These are phyloP conservation scores for Dioctria rufipes DNA, from an alignment of 2,888 invertebrate genomes.

Conservation along the genomic window DNA sequence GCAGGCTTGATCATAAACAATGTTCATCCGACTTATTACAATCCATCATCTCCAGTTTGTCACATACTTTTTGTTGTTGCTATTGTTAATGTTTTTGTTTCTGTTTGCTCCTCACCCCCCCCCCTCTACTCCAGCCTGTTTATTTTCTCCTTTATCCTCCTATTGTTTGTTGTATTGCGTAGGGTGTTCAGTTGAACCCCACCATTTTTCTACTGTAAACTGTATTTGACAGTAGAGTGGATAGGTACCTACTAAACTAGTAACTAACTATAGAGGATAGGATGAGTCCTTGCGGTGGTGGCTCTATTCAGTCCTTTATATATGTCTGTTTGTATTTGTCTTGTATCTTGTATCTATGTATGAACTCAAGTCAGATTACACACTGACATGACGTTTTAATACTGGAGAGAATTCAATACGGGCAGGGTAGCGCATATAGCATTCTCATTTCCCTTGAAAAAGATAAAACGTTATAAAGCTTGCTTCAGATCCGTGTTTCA, in stretches of 20 bases:
- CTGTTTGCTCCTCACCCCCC: neutral
- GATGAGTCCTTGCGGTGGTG: neutral
- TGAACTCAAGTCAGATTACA: slow-evolving; percentile 7
- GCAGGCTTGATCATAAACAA: slow-evolving; percentile 45
- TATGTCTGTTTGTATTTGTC: neutral
- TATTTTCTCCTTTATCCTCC: too few species aligned
- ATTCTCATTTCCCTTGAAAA: too few species aligned
- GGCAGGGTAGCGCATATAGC: neutral
- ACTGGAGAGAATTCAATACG: neutral
- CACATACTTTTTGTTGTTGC: slow-evolving; percentile 33
- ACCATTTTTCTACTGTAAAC: slow-evolving; percentile 21
- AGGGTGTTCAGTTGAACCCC: neutral
- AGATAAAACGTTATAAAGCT: neutral
- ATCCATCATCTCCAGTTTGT: slow-evolving; percentile 48
- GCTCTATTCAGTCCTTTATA: neutral
- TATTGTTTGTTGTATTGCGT: slow-evolving; percentile 5
- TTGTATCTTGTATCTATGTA: too few species aligned
- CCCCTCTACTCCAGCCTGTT: neutral
- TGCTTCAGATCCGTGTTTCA: neutral
- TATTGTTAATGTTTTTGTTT: too few species aligned
- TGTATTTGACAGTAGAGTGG: slow-evolving; percentile 14
- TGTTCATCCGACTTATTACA: slow-evolving; percentile 51
- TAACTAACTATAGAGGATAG: neutral
- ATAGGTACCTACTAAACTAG: slow-evolving; percentile 20
- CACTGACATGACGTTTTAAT: too few species aligned